phyloP scores from a whole-genome alignment of 2,888 invertebrate genomes.

The Tenthredo notha region DNA sequence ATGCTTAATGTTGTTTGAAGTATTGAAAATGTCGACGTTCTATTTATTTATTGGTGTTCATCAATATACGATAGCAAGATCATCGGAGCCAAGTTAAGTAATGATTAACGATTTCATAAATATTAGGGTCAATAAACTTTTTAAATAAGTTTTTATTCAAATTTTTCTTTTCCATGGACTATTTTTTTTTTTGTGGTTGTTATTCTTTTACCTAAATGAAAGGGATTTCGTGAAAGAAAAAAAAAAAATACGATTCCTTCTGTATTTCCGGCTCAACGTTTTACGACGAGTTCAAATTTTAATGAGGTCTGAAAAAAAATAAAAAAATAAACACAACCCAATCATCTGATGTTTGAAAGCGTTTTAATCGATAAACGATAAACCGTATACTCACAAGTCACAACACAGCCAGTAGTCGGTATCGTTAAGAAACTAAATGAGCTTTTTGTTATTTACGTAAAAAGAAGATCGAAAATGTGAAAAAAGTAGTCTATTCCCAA shows the following conservation, averaged over 20 bases:
- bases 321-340: constrained; percentile 27
- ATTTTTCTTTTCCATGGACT: too few species aligned
- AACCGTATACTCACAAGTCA: neutral
- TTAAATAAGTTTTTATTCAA: neutral
- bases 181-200: too few species aligned
- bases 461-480: neutral
- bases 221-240: neutral
- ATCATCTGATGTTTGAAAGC: neutral
- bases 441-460: neutral
- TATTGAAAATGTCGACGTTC: neutral
- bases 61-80: neutral
- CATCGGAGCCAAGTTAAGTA: neutral
- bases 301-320: constrained; percentile 12
- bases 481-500: neutral
- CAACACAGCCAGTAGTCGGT: neutral
- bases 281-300: constrained; percentile 22
- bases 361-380: constrained; percentile 23
- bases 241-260: neutral
- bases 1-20: neutral
- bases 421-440: neutral
- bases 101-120: constrained; percentile 19
- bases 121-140: neutral
- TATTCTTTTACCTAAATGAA: neutral
- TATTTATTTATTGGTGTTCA: neutral
- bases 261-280: constrained; percentile 5